Conservation (phyloP, 2,797 vertebrate species). For the Mionectes olivaceus region DNA sequence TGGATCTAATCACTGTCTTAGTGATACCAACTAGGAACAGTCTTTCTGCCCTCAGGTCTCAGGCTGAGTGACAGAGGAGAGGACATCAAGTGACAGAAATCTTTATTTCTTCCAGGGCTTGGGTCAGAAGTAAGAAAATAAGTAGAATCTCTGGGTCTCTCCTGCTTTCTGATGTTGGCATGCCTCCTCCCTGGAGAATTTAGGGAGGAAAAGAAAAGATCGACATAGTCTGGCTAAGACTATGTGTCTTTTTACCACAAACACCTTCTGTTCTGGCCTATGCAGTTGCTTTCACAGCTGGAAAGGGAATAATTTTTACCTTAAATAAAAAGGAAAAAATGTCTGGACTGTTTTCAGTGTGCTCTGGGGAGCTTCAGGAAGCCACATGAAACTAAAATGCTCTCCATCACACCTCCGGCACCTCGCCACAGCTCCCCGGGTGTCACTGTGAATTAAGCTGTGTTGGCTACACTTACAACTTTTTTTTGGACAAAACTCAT, state of each 20-base stretch:
- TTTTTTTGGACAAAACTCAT: slow-evolving; percentile 36
- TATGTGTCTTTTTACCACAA: background rate
- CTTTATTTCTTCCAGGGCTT: background rate
- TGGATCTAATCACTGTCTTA: background rate
- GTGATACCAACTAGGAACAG: background rate
- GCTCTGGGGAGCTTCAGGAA: slow-evolving; percentile 35
- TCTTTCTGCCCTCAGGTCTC: background rate
- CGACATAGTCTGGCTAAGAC: background rate
- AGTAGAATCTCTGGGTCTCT: background rate
- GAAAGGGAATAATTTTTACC: slow-evolving; percentile 27
- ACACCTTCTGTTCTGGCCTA: slow-evolving; percentile 64
- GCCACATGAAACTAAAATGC: slow-evolving; percentile 38
- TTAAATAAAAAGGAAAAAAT: slow-evolving; percentile 17
- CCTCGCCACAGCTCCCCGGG: background rate
- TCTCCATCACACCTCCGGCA: slow-evolving; percentile 19
- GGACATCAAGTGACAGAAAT: background rate
- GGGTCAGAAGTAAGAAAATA: background rate
- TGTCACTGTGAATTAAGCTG: slow-evolving; percentile 28
- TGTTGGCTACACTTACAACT: background rate
- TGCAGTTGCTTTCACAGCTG: slow-evolving; percentile 59
- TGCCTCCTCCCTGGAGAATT: background rate
- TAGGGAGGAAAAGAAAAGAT: background rate
- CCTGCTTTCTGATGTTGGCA: background rate
- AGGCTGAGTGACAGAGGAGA: background rate
- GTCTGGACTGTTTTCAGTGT: background rate